Conservation (phyloP, 1,140 invertebrate species). For the Agraylea sexmaculata region DNA sequence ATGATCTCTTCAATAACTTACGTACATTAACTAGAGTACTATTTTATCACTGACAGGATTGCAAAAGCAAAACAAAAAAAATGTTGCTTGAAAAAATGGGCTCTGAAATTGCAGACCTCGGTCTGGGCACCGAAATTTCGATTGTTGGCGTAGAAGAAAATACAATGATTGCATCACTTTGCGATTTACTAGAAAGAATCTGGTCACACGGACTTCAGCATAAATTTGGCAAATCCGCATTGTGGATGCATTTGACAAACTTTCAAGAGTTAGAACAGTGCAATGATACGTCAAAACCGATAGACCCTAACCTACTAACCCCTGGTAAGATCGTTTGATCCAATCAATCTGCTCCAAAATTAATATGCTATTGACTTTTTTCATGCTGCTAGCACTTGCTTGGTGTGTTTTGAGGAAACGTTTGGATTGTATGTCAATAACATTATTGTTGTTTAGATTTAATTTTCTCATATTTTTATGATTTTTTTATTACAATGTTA, state of each 20-base stretch:
- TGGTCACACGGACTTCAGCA: slow-evolving; percentile 96
- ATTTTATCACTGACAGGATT: slow-evolving; percentile 58
- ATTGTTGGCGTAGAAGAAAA: slow-evolving; percentile 83
- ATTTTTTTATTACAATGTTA: slow-evolving; percentile 1
- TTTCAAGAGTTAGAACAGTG: slow-evolving; percentile 82
- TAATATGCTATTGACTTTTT: slow-evolving; percentile 2
- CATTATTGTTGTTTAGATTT: slow-evolving; percentile 5
- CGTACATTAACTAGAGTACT: background rate
- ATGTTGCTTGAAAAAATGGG: slow-evolving; percentile 98
- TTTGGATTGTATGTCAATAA: slow-evolving; percentile 68
- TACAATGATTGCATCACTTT: slow-evolving; percentile 91
- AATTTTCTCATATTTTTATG: slow-evolving; percentile 4
- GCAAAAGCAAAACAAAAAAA: slow-evolving; percentile 87
- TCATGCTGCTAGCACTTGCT: slow-evolving; percentile 52
- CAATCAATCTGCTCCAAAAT: slow-evolving; percentile 15
- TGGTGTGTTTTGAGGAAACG: slow-evolving; percentile 83
- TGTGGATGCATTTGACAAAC: slow-evolving; percentile 87
- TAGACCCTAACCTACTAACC: slow-evolving; percentile 68
- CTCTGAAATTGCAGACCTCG: slow-evolving; percentile 64
- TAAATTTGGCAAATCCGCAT: slow-evolving; percentile 89
- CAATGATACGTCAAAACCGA: slow-evolving; percentile 57
- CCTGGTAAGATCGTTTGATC: slow-evolving; percentile 51
- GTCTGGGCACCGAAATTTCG: slow-evolving; percentile 50
- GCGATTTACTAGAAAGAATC: slow-evolving; percentile 93
- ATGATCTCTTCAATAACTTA: background rate